Evolutionary conservation across 2,888 invertebrate species (phyloP).

Genomic region (Orthonychiurus folsomi): DNA sequence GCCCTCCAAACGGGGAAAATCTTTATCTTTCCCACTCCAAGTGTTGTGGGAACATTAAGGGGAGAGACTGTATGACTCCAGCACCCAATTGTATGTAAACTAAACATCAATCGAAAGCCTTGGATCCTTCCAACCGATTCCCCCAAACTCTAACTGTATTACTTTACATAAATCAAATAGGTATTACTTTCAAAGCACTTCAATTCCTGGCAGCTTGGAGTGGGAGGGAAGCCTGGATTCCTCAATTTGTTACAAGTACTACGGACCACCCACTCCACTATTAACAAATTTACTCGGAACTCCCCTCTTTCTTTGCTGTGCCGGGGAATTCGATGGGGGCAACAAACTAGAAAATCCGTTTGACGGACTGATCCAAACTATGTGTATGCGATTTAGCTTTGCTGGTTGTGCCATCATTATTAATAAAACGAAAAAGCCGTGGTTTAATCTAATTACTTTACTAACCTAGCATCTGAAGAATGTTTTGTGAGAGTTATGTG

Average conservation of each 20-base stretch:
- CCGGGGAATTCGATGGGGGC: too few relatives aligned
- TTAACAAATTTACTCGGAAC: too few relatives aligned
- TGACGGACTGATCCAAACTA: too few relatives aligned
- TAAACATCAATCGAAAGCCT: background rate
- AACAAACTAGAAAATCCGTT: too few relatives aligned
- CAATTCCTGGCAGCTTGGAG: background rate
- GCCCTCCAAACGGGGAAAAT: background rate
- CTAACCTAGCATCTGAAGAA: background rate
- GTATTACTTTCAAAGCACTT: background rate
- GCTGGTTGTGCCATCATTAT: too few relatives aligned
- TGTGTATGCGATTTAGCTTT: too few relatives aligned
- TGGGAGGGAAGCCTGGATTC: background rate
- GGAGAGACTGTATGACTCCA: background rate
- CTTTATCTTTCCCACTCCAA: background rate
- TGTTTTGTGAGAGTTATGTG: too few relatives aligned
- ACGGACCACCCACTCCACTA: too few relatives aligned
- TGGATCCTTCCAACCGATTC: background rate
- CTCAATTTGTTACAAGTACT: background rate
- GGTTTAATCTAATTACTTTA: too few relatives aligned
- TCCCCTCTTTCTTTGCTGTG: too few relatives aligned
- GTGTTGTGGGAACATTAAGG: slow-evolving; percentile 1
- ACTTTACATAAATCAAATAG: background rate
- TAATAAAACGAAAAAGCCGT: too few relatives aligned
- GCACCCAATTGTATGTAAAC: background rate
- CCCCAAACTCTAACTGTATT: background rate